Conservation (phyloP, 2,888 invertebrate genomes). For the Deilephila porcellus region DNA sequence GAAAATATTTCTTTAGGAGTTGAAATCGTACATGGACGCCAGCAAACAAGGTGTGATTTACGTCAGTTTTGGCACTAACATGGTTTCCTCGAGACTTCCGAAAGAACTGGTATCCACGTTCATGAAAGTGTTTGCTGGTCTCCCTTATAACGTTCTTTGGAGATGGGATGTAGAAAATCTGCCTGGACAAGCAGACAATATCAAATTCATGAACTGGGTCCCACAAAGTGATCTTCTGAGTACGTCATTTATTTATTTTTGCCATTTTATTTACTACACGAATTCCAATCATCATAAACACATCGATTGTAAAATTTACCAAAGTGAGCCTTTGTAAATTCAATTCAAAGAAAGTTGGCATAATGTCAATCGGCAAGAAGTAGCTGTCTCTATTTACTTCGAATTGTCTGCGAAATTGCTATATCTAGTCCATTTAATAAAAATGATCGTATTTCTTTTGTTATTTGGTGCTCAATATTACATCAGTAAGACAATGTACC, state of each 20-base stretch:
- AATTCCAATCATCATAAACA: no score
- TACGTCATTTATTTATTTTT: conserved; percentile 39
- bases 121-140: conserved; percentile 58
- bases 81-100: conserved; percentile 57
- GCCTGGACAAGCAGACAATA: conserved; percentile 57
- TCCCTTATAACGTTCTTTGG: conserved; percentile 72
- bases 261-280: not conserved
- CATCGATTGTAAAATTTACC: no score
- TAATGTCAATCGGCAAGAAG: no score
- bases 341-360: no score
- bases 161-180: conserved; percentile 65
- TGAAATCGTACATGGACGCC: conserved; percentile 63
- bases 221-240: conserved; percentile 72
- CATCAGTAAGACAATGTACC: no score
- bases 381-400: no score
- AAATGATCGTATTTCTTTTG: no score
- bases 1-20: conserved; percentile 51
- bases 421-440: no score
- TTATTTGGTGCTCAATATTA: no score
- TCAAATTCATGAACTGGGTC: conserved; percentile 66
- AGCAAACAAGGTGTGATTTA: conserved; percentile 71
- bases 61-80: conserved; percentile 73
- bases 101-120: conserved; percentile 54
- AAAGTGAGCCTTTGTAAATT: no score
- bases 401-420: no score